A percentile compares a stretch with the other conserved stretches of the same genome.
Evolutionary conservation across 2,113 vertebrate genomes (phyloP).

Genomic region (Phyllostomus hastatus): DNA sequence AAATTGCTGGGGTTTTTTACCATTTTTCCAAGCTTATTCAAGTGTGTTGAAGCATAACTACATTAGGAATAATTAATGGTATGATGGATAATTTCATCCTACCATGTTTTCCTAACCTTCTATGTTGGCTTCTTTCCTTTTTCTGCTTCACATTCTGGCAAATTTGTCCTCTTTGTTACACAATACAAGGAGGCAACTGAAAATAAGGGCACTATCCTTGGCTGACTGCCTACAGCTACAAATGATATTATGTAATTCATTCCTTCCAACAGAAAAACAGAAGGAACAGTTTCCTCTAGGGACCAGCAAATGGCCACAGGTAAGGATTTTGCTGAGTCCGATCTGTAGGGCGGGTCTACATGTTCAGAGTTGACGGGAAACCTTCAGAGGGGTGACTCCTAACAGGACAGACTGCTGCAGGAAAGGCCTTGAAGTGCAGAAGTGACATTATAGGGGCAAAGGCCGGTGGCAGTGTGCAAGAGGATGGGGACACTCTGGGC

Average conservation of each 20-base stretch:
- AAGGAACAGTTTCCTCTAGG: not conserved
- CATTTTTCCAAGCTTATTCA: not conserved
- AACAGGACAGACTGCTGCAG: not conserved
- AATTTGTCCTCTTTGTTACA: not conserved
- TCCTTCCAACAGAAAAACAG: not conserved
- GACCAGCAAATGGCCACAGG: not conserved
- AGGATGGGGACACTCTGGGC: not conserved
- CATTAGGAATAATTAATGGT: not conserved
- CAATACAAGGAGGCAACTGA: not conserved
- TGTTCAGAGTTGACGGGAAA: not conserved
- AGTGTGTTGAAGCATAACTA: not conserved
- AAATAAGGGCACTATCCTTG: not conserved
- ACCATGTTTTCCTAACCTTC: not conserved
- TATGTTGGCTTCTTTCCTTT: not conserved
- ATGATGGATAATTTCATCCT: not conserved
- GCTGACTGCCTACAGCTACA: not conserved
- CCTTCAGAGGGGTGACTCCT: not conserved
- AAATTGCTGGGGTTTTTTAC: not conserved
- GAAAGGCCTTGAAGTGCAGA: not conserved
- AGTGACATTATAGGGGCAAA: not conserved
- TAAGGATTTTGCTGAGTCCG: not conserved
- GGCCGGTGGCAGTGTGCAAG: not conserved
- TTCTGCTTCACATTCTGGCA: not conserved
- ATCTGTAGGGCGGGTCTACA: not conserved
- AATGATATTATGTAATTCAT: not conserved